Evolutionary conservation across 2,888 invertebrate species (phyloP), one percentile per base, ranked within the genome.

Genomic region (Peribatodes rhomboidaria): DNA sequence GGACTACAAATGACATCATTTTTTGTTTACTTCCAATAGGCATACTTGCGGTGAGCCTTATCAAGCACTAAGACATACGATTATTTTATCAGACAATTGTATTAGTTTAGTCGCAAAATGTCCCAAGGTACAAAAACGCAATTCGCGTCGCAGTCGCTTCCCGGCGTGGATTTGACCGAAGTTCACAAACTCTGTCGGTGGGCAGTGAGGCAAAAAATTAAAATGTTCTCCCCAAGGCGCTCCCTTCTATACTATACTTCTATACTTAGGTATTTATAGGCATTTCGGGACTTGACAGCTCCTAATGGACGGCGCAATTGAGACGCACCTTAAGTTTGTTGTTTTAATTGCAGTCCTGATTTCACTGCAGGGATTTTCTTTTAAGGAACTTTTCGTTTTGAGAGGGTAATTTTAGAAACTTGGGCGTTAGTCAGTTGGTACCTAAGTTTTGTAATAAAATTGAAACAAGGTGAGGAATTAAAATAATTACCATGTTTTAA

Each of bases 141-240:
- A 9, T 11, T 35, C n/a, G n/a, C n/a, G 35, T 33, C 7, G 44
- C 46, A 61, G 55, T 61, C 41, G 27, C 33, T n/a, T 31, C n/a
- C 0, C 14, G 22, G 63, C 14, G 8, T 14, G 14, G 20, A 53
- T 52, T 18, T 57, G 39, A 13, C 37, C 10, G 7, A 13, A 18
- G 8, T 22, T 35, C 18, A 16, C 22, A 69, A 66, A 58, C 61
- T 64, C 47, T 18, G 69, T 56, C 70, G 69, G 78, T 75, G 80
- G 65, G 86, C 88, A 85, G 70, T 80, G 82, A 77, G 85, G 90
- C 90, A 88, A 90, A 89, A 91, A 92, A 92, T 92, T 92, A 86
- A 87, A 90, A 87, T 73, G 79, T 66, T 74, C 74, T 78, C 75
- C 74, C 61, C 44, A 68, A 70, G 76, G 50, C 68, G 42, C 55